Percentiles rank a stretch among this genome's conserved stretches.
phyloP scores from a whole-genome alignment of 2,888 invertebrate genomes.

The Malthinus flaveolus region DNA sequence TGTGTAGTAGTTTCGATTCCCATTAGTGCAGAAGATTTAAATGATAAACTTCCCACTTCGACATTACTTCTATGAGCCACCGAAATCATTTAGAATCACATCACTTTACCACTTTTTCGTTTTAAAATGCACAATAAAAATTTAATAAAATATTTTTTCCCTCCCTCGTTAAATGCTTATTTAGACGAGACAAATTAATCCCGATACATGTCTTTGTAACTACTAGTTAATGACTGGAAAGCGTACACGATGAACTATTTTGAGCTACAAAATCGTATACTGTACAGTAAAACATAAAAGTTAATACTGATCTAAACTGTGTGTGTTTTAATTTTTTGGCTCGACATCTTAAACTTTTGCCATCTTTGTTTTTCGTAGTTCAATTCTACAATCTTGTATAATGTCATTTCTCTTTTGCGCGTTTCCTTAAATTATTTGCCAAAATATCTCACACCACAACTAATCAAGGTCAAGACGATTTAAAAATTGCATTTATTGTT shows the following conservation, averaged over 20 bases:
- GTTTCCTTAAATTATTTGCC: constrained; percentile 14
- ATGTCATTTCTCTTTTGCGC: constrained; percentile 14
- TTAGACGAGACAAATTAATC: constrained; percentile 3
- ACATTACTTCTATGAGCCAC: constrained; percentile 45
- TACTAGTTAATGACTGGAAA: constrained; percentile 17
- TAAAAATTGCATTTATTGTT: neutral
- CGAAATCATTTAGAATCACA: constrained; percentile 41
- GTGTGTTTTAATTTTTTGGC: constrained; percentile 24
- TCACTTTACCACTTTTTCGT: constrained; percentile 26
- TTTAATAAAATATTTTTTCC: constrained; percentile 2
- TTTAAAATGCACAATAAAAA: constrained; percentile 12
- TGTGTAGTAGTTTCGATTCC: constrained; percentile 55
- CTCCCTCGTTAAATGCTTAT: too few relatives aligned
- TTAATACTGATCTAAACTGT: constrained; percentile 42
- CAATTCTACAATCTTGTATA: constrained; percentile 15
- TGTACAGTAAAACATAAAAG: constrained; percentile 44
- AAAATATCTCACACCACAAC: constrained; percentile 6
- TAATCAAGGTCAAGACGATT: constrained; percentile 8
- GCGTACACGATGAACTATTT: constrained; percentile 39
- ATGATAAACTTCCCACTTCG: constrained; percentile 37
- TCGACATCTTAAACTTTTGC: constrained; percentile 26
- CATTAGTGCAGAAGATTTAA: constrained; percentile 49
- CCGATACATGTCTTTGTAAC: constrained; percentile 8
- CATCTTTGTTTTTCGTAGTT: constrained; percentile 17
- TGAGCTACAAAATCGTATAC: constrained; percentile 37